Percentiles rank a stretch among this genome's conserved stretches.
Evolutionary conservation across 1,140 invertebrate species (phyloP).

Genomic region (Drosophila busckii): DNA sequence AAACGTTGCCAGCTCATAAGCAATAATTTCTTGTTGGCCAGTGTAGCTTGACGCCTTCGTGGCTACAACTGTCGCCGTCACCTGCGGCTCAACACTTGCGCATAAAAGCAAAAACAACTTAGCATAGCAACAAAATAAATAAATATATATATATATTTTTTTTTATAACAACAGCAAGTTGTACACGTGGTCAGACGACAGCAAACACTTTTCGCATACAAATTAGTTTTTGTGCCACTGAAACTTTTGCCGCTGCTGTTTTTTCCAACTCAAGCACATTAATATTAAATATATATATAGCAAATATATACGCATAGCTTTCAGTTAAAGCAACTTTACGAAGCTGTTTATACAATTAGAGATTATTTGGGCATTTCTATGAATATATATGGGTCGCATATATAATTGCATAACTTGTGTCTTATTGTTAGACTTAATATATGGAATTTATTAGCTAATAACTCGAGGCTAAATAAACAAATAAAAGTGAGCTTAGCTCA

Average conservation of each 20-base stretch:
- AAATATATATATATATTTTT: too few species aligned
- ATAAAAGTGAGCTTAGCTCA: too few species aligned
- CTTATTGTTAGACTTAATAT: too few species aligned
- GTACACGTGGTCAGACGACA: constrained; percentile 46
- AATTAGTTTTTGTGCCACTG: constrained; percentile 62
- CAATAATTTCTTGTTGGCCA: too few species aligned
- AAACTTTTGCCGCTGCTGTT: constrained; percentile 7
- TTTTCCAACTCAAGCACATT: constrained; percentile 40
- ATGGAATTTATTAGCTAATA: too few species aligned
- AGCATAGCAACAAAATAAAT: constrained; percentile 8
- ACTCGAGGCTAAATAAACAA: too few species aligned
- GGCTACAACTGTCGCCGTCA: constrained; percentile 48
- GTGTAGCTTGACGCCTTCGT: too few species aligned
- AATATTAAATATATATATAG: constrained; percentile 60
- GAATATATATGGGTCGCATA: not conserved
- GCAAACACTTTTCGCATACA: constrained; percentile 56
- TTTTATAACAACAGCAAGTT: too few species aligned
- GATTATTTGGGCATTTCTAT: constrained; percentile 16
- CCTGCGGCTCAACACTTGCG: constrained; percentile 67
- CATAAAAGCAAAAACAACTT: constrained; percentile 43
- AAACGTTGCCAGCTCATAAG: too few species aligned
- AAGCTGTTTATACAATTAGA: constrained; percentile 24
- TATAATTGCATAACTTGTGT: too few species aligned
- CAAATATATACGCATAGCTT: constrained; percentile 40
- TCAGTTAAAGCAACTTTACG: too few species aligned